These are phyloP conservation scores for Zelostemma sp. DNA, from an alignment of 1,140 invertebrate species.

Conservation along the genomic window DNA sequence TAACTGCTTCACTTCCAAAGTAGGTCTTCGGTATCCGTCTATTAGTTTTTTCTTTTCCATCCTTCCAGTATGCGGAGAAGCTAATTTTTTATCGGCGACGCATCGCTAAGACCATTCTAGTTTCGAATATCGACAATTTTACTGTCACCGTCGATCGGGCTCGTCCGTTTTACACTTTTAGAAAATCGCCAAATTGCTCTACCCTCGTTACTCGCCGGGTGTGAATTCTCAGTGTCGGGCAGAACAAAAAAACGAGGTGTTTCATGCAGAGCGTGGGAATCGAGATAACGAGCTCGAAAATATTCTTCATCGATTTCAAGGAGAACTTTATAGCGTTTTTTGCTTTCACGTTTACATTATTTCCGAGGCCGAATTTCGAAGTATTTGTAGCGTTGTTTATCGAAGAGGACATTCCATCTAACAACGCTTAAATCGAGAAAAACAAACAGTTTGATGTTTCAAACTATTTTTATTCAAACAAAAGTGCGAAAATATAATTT, in stretches of 20 bases:
- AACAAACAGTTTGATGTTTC: too few species aligned
- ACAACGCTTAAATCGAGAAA: too few species aligned
- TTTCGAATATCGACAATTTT: conserved; percentile 18
- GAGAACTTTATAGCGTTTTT: too few species aligned
- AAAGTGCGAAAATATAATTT: too few species aligned
- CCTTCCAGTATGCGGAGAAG: conserved; percentile 28
- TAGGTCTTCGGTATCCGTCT: conserved; percentile 25
- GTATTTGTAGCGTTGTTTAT: too few species aligned
- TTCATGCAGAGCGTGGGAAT: background rate
- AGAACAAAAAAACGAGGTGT: background rate
- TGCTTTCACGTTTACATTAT: too few species aligned
- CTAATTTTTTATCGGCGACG: conserved; percentile 16
- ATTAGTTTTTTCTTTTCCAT: conserved; percentile 32
- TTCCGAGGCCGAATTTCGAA: too few species aligned
- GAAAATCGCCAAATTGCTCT: conserved; percentile 3
- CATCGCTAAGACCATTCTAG: conserved; percentile 9
- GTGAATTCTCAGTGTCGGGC: background rate
- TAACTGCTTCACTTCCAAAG: conserved; percentile 31
- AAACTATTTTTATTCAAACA: too few species aligned
- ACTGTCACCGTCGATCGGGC: conserved; percentile 12
- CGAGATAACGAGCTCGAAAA: background rate
- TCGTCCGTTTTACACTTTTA: conserved; percentile 15
- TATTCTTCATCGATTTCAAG: too few species aligned
- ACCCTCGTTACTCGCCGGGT: background rate
- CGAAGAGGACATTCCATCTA: too few species aligned